phyloP scores from a whole-genome alignment of 2,797 vertebrate genomes.

The Lates japonicus region DNA sequence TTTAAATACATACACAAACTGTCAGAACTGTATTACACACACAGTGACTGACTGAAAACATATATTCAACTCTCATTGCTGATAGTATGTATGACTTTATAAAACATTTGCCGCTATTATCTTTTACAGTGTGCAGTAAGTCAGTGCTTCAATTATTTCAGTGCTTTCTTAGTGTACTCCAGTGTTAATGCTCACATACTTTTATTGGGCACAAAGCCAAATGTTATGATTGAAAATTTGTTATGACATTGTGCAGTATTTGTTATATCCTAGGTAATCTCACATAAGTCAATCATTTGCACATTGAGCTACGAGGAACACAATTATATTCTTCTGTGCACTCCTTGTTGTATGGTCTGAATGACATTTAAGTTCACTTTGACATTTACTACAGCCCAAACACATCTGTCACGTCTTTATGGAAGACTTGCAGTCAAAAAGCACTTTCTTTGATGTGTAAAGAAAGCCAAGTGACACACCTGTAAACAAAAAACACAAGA shows the following conservation, averaged over 20 bases:
- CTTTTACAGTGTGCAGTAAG: background rate
- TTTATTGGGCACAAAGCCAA: background rate
- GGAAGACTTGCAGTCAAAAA: background rate
- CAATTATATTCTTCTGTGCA: background rate
- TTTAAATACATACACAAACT: background rate
- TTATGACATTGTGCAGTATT: background rate
- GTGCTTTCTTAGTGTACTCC: too few relatives aligned
- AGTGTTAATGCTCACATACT: background rate
- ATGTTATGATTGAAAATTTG: background rate
- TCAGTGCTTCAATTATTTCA: background rate
- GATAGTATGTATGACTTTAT: background rate
- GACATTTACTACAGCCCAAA: background rate
- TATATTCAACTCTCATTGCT: background rate
- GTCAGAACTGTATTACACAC: too few relatives aligned
- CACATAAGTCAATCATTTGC: background rate
- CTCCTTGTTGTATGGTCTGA: background rate
- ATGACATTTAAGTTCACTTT: background rate
- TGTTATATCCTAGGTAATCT: background rate
- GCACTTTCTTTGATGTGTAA: background rate
- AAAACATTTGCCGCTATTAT: too few relatives aligned
- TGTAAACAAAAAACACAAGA: slow-evolving; percentile 33
- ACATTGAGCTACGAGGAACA: background rate
- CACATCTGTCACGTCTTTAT: background rate
- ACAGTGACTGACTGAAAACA: background rate
- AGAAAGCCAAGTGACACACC: background rate